Evolutionary conservation across 2,113 vertebrate species (phyloP), one percentile per base, ranked within the genome.

Genomic region (Myotis yumanensis): DNA sequence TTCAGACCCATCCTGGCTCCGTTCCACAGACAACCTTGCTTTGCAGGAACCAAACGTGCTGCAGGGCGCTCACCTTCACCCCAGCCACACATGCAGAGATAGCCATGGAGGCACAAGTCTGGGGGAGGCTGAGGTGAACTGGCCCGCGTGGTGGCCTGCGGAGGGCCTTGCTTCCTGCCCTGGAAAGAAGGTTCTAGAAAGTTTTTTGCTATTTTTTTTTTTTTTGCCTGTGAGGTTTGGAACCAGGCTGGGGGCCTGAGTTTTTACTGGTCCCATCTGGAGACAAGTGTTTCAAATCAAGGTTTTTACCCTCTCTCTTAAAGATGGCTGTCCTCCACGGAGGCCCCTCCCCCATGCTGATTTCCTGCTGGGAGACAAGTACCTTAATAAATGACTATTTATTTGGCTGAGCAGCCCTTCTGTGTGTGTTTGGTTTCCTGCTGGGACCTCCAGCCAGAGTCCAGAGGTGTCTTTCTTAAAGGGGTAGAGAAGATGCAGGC

Each of bases 301-400:
- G 76, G 14, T 11, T 25, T 62, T 43, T 20, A 43, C 51, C 12
- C 22, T 51, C 28, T 32, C 68, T 48, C 77, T 43, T n/a, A 66
- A 90, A 94, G 68, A 81, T 93, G 86, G 40, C 48, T 12, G 22
- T 66, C 18, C 11, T 43, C 22, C 62, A 3, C 9, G 32, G 35
- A 40, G 40, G 20, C 96, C 8, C n/a, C 37, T 7, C n/a, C 46
- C 83, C 12, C 28, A 30, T 1, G 43, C 89, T 22, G 69, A 15
- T 18, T 97, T 97, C 97, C 97, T 96, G 97, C 95, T 97, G 86
- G 76, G 90, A 98, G 96, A 98, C 96, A 97, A 95, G 95, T 87
- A 69, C 93, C 96, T 98, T 97, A 91, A 97, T 97, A 97, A 97
- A 97, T 73, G 89, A 68, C 84, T 97, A 86, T 96, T 97, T 98